phyloP scores from a whole-genome alignment of 2,113 vertebrate species.

The Zosterops hypoxanthus region DNA sequence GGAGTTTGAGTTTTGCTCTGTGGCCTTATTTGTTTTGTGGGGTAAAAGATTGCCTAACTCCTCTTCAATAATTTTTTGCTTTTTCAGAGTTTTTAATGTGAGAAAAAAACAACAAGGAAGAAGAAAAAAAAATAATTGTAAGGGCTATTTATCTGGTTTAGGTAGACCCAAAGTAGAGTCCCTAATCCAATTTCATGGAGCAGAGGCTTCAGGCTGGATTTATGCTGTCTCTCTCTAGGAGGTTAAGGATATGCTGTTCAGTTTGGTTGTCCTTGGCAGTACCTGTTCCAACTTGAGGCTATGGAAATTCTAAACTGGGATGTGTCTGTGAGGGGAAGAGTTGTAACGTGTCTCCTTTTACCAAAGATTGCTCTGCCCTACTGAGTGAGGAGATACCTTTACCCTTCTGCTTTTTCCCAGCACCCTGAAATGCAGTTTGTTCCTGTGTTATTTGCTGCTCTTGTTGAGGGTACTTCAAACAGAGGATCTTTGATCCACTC shows the following conservation, averaged over 20 bases:
- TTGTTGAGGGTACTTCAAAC: background rate
- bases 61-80: background rate
- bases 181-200: conserved; percentile 25
- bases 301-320: background rate
- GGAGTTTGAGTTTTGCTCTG: background rate
- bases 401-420: background rate
- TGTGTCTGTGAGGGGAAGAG: background rate
- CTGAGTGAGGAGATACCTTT: background rate
- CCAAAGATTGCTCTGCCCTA: background rate
- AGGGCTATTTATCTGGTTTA: background rate
- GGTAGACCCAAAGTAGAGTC: background rate
- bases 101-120: background rate
- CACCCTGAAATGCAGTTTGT: background rate
- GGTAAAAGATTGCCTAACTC: background rate
- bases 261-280: background rate
- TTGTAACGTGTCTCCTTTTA: accelerated
- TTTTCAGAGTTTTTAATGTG: background rate
- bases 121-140: background rate
- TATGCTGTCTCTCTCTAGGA: background rate
- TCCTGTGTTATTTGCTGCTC: background rate
- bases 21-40: background rate
- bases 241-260: background rate
- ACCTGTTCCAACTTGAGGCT: background rate
- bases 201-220: background rate
- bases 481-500: background rate